A percentile compares a stretch with the other conserved stretches of the same genome.
Conservation (phyloP, 2,888 invertebrate genomes). For the Apomyelois bistriatella region DNA sequence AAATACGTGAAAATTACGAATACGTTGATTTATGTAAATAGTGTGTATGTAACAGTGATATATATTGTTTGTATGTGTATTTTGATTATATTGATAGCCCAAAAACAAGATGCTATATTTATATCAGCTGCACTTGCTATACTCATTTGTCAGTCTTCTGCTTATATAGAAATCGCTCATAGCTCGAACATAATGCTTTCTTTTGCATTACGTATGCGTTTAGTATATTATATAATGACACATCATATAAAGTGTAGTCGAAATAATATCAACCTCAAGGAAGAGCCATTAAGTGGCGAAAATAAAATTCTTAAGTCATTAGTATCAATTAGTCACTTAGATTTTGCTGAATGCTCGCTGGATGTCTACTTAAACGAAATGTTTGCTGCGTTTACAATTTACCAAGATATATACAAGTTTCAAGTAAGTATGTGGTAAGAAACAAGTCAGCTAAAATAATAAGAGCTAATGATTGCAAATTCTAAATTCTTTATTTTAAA, state of each 20-base stretch:
- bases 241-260: background rate
- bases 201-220: background rate
- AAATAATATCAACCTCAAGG: background rate
- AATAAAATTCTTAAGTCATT: background rate
- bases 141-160: background rate
- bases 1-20: conserved; percentile 5
- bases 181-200: background rate
- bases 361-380: conserved; percentile 32
- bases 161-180: background rate
- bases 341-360: conserved; percentile 19
- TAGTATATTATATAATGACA: background rate
- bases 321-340: background rate
- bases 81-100: background rate
- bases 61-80: background rate
- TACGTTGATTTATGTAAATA: too few species aligned
- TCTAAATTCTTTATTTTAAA: too few species aligned
- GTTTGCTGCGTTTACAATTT: conserved; percentile 24
- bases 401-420: conserved; percentile 30
- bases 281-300: background rate
- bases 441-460: too few species aligned
- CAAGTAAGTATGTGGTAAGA: conserved; percentile 13
- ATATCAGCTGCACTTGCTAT: background rate
- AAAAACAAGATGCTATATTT: background rate
- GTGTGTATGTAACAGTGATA: too few species aligned
- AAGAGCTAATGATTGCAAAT: too few species aligned